Conservation (phyloP, 2,888 invertebrate genomes). For the Hoplodrina blanda region DNA sequence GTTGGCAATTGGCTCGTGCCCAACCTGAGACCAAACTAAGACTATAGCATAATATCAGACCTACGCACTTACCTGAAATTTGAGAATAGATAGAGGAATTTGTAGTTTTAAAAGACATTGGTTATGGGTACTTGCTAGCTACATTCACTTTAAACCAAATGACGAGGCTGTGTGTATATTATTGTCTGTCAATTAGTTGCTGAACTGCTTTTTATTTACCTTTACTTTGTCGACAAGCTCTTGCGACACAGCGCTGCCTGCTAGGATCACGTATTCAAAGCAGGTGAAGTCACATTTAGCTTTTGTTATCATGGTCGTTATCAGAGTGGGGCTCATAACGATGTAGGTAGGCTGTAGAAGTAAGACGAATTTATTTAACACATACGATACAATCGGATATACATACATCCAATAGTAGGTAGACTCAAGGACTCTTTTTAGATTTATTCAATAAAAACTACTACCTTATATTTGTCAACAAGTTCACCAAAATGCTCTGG, state of each 20-base stretch:
- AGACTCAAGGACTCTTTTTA: too few species aligned
- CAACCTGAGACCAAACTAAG: too few species aligned
- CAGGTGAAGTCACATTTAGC: conserved; percentile 58
- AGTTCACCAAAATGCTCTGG: conserved; percentile 69
- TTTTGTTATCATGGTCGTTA: conserved; percentile 40
- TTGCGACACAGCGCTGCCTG: conserved; percentile 48
- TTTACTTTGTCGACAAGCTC: conserved; percentile 50
- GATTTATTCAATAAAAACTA: background rate
- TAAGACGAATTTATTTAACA: background rate
- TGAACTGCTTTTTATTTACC: conserved; percentile 50
- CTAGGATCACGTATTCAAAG: conserved; percentile 51
- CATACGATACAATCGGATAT: background rate
- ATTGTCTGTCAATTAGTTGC: too few species aligned
- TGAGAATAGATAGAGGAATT: too few species aligned
- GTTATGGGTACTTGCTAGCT: too few species aligned
- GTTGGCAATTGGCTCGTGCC: too few species aligned
- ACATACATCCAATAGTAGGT: too few species aligned
- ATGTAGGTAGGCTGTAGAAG: conserved; percentile 41
- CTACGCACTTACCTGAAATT: too few species aligned
- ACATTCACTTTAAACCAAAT: too few species aligned
- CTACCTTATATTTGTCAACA: conserved; percentile 75
- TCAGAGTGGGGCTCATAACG: conserved; percentile 35
- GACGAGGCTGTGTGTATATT: too few species aligned
- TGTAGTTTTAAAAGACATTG: too few species aligned
- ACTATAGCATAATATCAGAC: too few species aligned